Percentiles rank a stretch among this genome's conserved stretches.
These are phyloP conservation scores for Euspilapteryx auroguttella DNA, from an alignment of 2,888 invertebrate species.

Conservation along the genomic window DNA sequence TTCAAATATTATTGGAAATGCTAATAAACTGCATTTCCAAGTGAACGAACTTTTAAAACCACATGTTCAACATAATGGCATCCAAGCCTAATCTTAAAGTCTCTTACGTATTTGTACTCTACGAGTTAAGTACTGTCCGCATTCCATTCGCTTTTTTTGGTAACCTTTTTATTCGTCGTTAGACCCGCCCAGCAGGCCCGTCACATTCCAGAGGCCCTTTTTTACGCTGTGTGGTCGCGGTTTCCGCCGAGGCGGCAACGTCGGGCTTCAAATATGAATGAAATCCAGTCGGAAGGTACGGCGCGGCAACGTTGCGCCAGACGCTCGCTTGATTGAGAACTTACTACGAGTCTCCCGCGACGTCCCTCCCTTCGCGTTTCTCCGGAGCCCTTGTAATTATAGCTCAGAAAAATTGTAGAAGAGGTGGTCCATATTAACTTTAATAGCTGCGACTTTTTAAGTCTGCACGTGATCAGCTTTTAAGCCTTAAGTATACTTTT, in stretches of 20 bases:
- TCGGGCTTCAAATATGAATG: constrained; percentile 59
- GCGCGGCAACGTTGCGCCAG: constrained; percentile 53
- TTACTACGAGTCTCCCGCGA: constrained; percentile 41
- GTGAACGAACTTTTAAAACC: too few species aligned
- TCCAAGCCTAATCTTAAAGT: too few species aligned
- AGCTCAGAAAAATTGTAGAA: constrained; percentile 6
- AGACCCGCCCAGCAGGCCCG: constrained; percentile 52
- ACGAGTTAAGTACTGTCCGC: constrained; percentile 23
- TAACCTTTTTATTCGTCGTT: constrained; percentile 47
- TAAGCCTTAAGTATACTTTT: too few species aligned
- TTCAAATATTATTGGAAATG: too few species aligned
- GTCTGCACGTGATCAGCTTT: too few species aligned
- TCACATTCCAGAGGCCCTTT: constrained; percentile 57
- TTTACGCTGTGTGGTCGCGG: constrained; percentile 60
- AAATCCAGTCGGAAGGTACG: constrained; percentile 52
- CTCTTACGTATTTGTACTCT: neutral
- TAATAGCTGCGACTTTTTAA: too few species aligned
- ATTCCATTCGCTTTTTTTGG: constrained; percentile 21
- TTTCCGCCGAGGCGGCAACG: constrained; percentile 60
- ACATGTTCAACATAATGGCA: too few species aligned
- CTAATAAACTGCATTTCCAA: too few species aligned
- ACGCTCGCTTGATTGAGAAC: constrained; percentile 55
- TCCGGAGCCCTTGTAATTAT: constrained; percentile 7
- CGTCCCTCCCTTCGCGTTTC: constrained; percentile 22
- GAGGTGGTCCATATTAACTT: too few species aligned